A percentile compares a stretch with the other conserved stretches of the same genome.
phyloP scores from a whole-genome alignment of 2,797 vertebrate species.

The Nannoperca australis region DNA sequence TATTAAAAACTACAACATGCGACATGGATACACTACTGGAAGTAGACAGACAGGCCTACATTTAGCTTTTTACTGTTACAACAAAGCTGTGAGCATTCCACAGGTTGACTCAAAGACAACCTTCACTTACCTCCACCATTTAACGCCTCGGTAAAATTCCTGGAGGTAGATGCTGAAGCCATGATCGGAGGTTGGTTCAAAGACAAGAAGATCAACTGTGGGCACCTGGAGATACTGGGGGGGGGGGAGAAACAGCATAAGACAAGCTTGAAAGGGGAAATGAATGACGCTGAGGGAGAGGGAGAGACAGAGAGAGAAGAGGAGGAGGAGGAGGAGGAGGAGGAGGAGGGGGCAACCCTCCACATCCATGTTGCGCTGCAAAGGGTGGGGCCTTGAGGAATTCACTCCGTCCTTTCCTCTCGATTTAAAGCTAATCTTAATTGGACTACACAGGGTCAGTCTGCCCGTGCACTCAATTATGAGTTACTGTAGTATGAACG shows the following conservation, averaged over 20 bases:
- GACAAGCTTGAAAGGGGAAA: conserved; percentile 71
- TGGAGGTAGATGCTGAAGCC: conserved; percentile 50
- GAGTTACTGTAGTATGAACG: conserved; percentile 36
- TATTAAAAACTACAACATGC: conserved; percentile 3
- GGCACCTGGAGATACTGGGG: conserved; percentile 63
- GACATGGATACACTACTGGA: background rate
- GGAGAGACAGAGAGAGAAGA: conserved; percentile 4
- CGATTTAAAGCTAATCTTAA: conserved; percentile 73
- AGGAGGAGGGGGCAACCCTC: conserved; percentile 65
- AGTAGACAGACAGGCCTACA: background rate
- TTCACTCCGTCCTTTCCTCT: conserved; percentile 75
- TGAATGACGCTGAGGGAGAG: conserved; percentile 67
- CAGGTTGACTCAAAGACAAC: conserved; percentile 53
- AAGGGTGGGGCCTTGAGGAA: conserved; percentile 89
- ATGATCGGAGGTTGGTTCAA: conserved; percentile 39
- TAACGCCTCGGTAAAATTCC: conserved; percentile 40
- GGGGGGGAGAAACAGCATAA: conserved; percentile 42
- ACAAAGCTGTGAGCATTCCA: conserved; percentile 38
- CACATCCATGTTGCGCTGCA: conserved; percentile 83
- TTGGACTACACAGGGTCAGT: conserved; percentile 61
- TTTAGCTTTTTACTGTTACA: background rate
- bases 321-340: background rate
- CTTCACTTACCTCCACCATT: conserved; percentile 71
- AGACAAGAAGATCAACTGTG: conserved; percentile 40
- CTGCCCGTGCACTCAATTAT: conserved; percentile 54